Base-by-base conservation (phyloP, 2,888 invertebrate species). In the Actias luna region DNA sequence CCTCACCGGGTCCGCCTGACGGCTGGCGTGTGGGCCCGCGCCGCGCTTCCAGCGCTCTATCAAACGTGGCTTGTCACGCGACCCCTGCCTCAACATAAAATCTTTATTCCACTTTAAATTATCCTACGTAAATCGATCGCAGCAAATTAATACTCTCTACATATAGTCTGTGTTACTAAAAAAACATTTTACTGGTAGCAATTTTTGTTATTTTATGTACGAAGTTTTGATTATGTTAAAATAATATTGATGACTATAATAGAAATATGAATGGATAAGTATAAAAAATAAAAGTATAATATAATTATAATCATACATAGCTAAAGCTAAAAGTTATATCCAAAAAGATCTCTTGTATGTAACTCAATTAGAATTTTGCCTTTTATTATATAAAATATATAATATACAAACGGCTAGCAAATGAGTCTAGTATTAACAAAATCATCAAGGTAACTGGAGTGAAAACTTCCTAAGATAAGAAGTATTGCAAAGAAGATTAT, bases 81-180 rank as follows among this genome's bases (percentile, higher is more conserved):
- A 88, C 72, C 77, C 62, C 67, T 64, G 65, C 68, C 73, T 78
- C 76, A 78, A 77, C 77, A 76, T 83, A 80, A 82, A 80, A 83
- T 86, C 79, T 85, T 83, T 83, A 85, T 86, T 85, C 80, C 77
- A 80, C 79, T 84, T 84, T 82, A 85, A 87, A 83, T 55, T 83
- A 83, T 77, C 73, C 76, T 75, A 72, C 68, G 75, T 71, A 76
- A 78, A 86, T 83, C 83, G 80, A 84, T 62, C 84, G 75, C 69
- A 25, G 75, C 75, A 78, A 81, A 85, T 81, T 79, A 55, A 55
- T 29, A 29, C 27, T 0, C 81, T 29, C 7, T 22, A 55, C 16
- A 29, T 27, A 29, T 55, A 29, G 55, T 29, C 29, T 29, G 16
- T 14, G 46, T 50, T 50, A 0, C 25, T 50, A 25, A 22, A 25